Conservation (phyloP, 2,113 vertebrate genomes). For the Erythrocercus mccallii region DNA sequence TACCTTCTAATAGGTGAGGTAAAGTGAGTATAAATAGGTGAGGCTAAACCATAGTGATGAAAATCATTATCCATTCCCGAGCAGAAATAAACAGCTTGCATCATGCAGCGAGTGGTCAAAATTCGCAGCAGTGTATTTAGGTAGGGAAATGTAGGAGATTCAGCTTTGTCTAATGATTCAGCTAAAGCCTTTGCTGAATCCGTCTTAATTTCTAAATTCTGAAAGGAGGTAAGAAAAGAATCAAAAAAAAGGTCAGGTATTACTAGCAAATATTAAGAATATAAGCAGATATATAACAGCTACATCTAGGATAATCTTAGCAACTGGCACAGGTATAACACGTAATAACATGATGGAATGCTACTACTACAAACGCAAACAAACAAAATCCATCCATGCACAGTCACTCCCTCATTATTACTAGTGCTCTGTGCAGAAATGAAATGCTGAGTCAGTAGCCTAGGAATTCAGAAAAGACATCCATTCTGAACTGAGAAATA, state of each 20-base stretch:
- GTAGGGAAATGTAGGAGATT: conserved; percentile 80
- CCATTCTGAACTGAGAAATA: background rate
- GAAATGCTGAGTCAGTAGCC: background rate
- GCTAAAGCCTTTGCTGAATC: conserved; percentile 95
- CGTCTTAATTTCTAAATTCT: conserved; percentile 86
- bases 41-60: conserved; percentile 95
- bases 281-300: background rate
- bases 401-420: background rate
- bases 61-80: conserved; percentile 97
- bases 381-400: background rate
- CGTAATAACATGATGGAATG: background rate
- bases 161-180: conserved; percentile 88
- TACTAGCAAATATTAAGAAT: background rate
- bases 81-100: conserved; percentile 98
- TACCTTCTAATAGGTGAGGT: conserved; percentile 98
- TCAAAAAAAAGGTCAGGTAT: background rate
- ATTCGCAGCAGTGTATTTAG: conserved; percentile 93
- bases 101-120: conserved; percentile 96
- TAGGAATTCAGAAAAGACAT: background rate
- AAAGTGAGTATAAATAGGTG: conserved; percentile 97
- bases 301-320: background rate
- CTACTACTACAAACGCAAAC: background rate
- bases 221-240: background rate
- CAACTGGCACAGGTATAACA: background rate
- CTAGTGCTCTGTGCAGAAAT: background rate